Evolutionary conservation across 2,113 vertebrate species (phyloP).

Genomic region (Oplegnathus fasciatus): DNA sequence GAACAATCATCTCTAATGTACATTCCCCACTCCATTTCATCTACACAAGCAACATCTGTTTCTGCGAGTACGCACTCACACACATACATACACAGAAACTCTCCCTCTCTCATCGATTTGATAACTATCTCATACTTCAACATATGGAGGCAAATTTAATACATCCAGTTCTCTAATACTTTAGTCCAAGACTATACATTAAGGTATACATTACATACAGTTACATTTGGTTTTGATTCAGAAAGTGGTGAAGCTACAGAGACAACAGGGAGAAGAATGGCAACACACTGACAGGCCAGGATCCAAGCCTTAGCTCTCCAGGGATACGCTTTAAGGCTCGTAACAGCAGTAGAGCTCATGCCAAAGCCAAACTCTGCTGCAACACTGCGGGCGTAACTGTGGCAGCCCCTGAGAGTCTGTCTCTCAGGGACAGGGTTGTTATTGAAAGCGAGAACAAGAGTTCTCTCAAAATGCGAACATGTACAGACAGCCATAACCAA

Average conservation of each 20-base stretch:
- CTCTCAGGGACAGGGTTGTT: conserved; percentile 44
- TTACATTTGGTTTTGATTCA: conserved; percentile 29
- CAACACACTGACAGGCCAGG: background rate
- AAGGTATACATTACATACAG: background rate
- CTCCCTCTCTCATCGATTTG: background rate
- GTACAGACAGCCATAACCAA: conserved; percentile 13
- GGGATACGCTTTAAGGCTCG: conserved; percentile 41
- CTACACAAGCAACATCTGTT: conserved; percentile 10
- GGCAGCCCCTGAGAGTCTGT: conserved; percentile 34
- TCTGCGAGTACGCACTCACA: background rate
- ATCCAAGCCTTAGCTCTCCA: conserved; percentile 23
- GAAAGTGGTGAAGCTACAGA: conserved; percentile 9
- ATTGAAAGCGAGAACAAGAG: conserved; percentile 25
- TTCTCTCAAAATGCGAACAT: conserved; percentile 31
- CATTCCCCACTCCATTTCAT: conserved; percentile 14
- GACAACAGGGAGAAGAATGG: conserved; percentile 11
- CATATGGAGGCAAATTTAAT: background rate
- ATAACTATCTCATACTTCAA: background rate
- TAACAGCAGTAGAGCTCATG: conserved; percentile 1
- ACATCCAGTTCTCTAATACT: background rate
- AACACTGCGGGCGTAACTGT: conserved; percentile 17
- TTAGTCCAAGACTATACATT: background rate
- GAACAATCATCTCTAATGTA: conserved; percentile 35
- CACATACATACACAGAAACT: background rate
- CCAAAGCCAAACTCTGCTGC: conserved; percentile 35